Evolutionary conservation across 2,888 invertebrate genomes (phyloP), one percentile per base, ranked within the genome.

Genomic region (Pterostichus madidus): DNA sequence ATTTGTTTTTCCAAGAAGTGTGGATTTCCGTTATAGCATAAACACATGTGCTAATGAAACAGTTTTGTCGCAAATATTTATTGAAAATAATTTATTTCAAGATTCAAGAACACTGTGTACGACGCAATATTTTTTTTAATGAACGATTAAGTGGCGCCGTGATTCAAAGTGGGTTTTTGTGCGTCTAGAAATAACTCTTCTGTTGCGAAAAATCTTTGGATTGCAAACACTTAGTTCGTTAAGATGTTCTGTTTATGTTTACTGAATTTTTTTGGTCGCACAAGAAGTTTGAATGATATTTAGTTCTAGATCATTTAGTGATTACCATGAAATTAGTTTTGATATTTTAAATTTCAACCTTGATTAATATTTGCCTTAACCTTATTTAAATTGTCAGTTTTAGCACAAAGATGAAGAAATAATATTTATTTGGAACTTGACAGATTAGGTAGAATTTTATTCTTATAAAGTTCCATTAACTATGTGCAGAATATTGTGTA

Each of bases 1-100:
- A 31, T 75, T 75, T 75, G 31, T 75, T 75, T 75, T 75, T 75
- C 75, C 75, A 75, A 52, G 75, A 75, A 75, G 49, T 32, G 7
- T 75, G 49, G 52, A 75, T 75, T 75, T 75, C 52, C 75, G 52
- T 52, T 49, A 49, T 46, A 24, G 6, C 31, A 5, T 35, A 52
- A 52, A 32, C 68, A 75, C 75, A 75, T 75, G 53, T 75, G 75
- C n/a, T 13, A 75, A 64, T 64, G 32, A 64, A 24, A 52, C 53
- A 31, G 35, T 31, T 75, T 52, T 75, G 75, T 75, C 52, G 8
- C 52, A 75, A 75, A 75, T 75, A 31, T 75, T 75, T 75, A 75
- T 75, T 75, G 11, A 75, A 75, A 24, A 24, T 31, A 35, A 31
- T 52, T 75, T 75, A 75, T 75, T 52, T 75, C 44, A 53, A 31